Percentiles rank a stretch among this genome's conserved stretches.
phyloP scores from a whole-genome alignment of 92 coral and sea anemone species.

The Parazoanthus swiftii region DNA sequence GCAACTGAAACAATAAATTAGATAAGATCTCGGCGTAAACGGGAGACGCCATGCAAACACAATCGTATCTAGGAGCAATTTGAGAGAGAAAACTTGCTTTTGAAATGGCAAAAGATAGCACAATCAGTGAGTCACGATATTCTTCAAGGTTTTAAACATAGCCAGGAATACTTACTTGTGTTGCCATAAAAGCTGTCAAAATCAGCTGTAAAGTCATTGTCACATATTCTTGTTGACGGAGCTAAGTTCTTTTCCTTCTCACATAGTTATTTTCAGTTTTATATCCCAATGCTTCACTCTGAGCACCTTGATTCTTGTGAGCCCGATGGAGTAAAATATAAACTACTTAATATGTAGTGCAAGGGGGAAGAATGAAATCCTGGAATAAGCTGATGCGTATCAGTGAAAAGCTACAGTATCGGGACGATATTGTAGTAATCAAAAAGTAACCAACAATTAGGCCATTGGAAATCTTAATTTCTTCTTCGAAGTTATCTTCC shows the following conservation, averaged over 20 bases:
- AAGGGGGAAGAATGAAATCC: neutral
- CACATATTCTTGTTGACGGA: neutral
- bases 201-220: neutral
- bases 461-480: neutral
- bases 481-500: conserved; percentile 1
- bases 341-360: neutral
- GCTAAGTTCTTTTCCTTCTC: neutral
- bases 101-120: neutral
- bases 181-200: neutral
- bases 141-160: neutral
- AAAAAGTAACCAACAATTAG: neutral
- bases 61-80: neutral
- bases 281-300: neutral
- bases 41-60: neutral
- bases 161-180: neutral
- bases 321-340: conserved; percentile 8
- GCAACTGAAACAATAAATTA: too few relatives aligned
- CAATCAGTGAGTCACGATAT: neutral
- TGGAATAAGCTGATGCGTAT: neutral
- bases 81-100: neutral
- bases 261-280: neutral
- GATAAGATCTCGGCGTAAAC: neutral
- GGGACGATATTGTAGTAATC: neutral
- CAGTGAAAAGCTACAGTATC: neutral
- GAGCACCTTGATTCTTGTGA: neutral